phyloP scores from a whole-genome alignment of 2,113 vertebrate genomes.

The Trichechus manatus region DNA sequence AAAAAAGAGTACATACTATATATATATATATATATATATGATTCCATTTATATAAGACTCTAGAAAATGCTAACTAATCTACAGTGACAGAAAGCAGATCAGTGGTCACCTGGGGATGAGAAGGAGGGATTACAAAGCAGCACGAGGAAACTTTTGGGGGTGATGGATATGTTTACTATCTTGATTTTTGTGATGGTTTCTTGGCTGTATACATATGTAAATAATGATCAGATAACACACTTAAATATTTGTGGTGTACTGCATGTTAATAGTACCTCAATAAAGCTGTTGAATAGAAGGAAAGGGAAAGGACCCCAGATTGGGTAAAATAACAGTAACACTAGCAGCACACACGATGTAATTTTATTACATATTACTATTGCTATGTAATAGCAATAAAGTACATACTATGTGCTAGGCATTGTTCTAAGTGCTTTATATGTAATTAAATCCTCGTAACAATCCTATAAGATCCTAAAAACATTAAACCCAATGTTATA shows the following conservation, averaged over 20 bases:
- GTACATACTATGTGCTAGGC: background rate
- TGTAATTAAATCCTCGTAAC: background rate
- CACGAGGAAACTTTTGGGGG: background rate
- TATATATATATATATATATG: background rate
- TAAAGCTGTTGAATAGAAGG: constrained; percentile 55
- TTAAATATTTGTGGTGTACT: constrained; percentile 44
- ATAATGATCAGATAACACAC: constrained; percentile 32
- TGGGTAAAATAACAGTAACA: constrained; percentile 1
- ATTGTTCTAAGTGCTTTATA: background rate
- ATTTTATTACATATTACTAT: background rate
- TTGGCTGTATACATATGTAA: constrained; percentile 8
- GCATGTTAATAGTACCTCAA: constrained; percentile 17
- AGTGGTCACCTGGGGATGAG: background rate
- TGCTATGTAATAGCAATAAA: background rate
- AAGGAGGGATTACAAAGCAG: background rate
- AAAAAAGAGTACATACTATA: background rate
- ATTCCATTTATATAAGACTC: constrained; percentile 52
- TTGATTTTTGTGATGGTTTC: constrained; percentile 51
- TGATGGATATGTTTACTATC: background rate
- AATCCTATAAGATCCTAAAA: background rate
- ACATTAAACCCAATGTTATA: background rate
- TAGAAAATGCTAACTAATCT: constrained; percentile 51
- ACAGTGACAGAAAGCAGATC: constrained; percentile 45
- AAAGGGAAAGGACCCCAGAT: background rate
- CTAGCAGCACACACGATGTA: background rate